These are phyloP conservation scores for Caradrina kadenii DNA, from an alignment of 2,888 invertebrate species.

Conservation along the genomic window DNA sequence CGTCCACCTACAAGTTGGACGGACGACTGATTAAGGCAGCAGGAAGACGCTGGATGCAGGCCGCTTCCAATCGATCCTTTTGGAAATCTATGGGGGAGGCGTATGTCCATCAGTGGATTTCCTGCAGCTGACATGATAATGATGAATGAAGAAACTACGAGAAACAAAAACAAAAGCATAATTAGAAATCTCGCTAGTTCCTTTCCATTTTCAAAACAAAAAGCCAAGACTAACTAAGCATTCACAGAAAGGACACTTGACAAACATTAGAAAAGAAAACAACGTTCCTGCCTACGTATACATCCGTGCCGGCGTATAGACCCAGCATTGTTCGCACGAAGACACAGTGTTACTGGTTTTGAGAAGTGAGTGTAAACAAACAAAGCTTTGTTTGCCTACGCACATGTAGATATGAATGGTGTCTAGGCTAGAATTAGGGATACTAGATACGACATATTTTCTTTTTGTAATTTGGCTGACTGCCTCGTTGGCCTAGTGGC, in stretches of 20 bases:
- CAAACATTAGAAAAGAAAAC: conserved; percentile 47
- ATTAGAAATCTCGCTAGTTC: conserved; percentile 4
- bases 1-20: too few species aligned
- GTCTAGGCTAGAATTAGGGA: conserved; percentile 50
- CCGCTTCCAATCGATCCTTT: too few species aligned
- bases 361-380: conserved; percentile 32
- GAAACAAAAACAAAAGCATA: neutral
- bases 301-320: conserved; percentile 15
- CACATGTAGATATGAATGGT: conserved; percentile 42
- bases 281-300: conserved; percentile 32
- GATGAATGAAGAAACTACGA: neutral
- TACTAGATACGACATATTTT: conserved; percentile 41
- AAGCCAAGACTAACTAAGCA: conserved; percentile 45
- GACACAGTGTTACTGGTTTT: conserved; percentile 57
- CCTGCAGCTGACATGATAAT: too few species aligned
- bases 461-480: too few species aligned
- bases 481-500: too few species aligned
- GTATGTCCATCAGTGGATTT: too few species aligned
- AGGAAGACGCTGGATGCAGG: too few species aligned
- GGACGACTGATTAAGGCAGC: too few species aligned
- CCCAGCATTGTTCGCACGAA: conserved; percentile 39
- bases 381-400: conserved; percentile 48
- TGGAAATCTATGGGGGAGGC: too few species aligned
- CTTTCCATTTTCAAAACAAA: conserved; percentile 16
- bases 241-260: conserved; percentile 47